Conservation (phyloP, 2,113 vertebrate species). For the Hippolais icterina region DNA sequence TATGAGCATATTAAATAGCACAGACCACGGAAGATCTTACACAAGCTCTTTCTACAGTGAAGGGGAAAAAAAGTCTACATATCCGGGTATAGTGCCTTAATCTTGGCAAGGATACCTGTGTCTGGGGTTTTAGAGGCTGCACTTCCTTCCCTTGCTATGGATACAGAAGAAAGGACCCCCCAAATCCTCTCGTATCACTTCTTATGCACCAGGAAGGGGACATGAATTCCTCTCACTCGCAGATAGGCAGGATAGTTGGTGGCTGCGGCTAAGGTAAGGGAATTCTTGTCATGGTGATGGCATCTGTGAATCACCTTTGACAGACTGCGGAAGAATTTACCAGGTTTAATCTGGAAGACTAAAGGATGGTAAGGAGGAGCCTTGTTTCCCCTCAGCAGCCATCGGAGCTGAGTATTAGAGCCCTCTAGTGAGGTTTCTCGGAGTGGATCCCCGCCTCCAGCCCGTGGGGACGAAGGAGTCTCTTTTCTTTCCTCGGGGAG, state of each 20-base stretch:
- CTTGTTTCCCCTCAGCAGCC: neutral
- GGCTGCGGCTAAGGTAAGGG: neutral
- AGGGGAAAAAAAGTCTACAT: fast-evolving
- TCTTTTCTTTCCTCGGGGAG: neutral
- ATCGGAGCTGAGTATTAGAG: slow-evolving; percentile 8
- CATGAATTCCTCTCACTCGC: neutral
- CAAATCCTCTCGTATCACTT: neutral
- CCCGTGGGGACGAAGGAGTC: neutral
- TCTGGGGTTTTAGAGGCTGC: neutral
- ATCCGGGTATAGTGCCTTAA: neutral
- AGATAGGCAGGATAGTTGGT: neutral
- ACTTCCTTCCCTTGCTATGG: neutral
- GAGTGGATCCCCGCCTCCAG: neutral
- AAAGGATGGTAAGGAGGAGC: neutral
- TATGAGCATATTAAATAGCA: neutral
- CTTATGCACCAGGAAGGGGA: neutral
- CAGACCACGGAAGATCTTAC: neutral
- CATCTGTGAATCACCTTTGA: neutral
- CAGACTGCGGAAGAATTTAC: neutral
- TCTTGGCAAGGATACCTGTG: neutral
- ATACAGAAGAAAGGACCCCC: neutral
- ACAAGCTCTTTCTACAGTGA: neutral
- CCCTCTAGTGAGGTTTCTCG: slow-evolving; percentile 44
- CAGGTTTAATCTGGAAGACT: neutral
- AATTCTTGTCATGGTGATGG: neutral